These are phyloP conservation scores for Cinclus mexicanus DNA, from an alignment of 2,113 vertebrate genomes.

Conservation along the genomic window DNA sequence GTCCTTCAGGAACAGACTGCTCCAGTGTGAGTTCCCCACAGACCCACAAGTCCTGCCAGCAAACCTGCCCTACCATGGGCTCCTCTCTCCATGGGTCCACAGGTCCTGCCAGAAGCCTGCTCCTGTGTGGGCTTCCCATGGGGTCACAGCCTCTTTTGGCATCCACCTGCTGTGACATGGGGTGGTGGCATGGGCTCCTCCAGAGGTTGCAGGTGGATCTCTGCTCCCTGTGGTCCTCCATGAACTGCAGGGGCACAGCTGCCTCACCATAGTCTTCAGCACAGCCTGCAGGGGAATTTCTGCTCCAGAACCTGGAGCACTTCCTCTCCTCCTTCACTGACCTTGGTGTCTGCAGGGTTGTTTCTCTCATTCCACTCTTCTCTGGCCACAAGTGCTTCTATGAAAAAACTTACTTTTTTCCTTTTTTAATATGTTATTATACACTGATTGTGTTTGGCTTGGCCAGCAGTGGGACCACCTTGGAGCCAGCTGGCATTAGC, in stretches of 20 bases:
- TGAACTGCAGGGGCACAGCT: neutral
- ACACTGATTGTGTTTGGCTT: neutral
- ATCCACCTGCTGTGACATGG: neutral
- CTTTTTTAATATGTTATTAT: neutral
- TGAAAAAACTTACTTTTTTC: fast-evolving
- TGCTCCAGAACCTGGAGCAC: neutral
- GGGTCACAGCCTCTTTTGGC: neutral
- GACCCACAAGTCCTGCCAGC: neutral
- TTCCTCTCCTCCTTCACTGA: neutral
- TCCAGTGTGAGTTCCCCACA: neutral
- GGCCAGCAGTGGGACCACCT: neutral
- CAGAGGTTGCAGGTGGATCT: neutral
- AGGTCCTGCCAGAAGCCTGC: neutral
- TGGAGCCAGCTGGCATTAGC: neutral
- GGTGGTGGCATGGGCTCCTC: neutral
- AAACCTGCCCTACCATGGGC: neutral
- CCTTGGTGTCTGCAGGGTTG: neutral
- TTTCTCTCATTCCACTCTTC: neutral
- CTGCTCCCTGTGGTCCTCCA: neutral
- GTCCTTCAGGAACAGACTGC: neutral
- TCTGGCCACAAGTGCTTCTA: neutral
- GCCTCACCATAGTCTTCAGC: neutral
- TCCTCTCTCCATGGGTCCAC: neutral
- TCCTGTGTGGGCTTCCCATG: fast-evolving
- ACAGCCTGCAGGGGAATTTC: neutral